phyloP scores from a whole-genome alignment of 2,888 invertebrate genomes.

The Dilophus febrilis region DNA sequence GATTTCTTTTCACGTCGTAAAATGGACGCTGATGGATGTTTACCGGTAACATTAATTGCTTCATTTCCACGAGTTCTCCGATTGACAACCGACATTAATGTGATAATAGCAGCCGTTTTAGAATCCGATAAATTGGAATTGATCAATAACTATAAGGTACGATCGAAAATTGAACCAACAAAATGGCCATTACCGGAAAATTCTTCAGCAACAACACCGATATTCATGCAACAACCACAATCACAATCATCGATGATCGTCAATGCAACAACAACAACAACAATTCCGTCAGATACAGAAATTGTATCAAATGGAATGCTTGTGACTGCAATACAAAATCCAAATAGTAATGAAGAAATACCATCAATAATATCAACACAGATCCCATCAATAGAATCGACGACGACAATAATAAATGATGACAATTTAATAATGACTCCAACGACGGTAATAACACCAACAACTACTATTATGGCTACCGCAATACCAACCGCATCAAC shows the following conservation, averaged over 20 bases:
- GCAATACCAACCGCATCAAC: background rate
- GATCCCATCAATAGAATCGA: no score
- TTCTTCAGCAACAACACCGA: background rate
- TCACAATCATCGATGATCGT: no score
- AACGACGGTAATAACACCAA: no score
- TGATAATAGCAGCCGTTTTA: constrained; percentile 71
- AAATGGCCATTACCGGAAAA: constrained; percentile 61
- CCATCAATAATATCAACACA: no score
- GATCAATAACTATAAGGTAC: constrained; percentile 56
- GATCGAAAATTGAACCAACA: constrained; percentile 64
- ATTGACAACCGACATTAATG: constrained; percentile 65
- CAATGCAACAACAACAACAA: background rate
- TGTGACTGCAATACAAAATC: no score
- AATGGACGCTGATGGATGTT: constrained; percentile 88
- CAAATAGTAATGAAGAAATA: no score
- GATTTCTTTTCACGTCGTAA: constrained; percentile 94
- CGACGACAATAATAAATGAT: no score
- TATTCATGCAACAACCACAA: constrained; percentile 6
- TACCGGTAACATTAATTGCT: constrained; percentile 84
- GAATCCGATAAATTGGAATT: constrained; percentile 77
- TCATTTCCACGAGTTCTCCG: constrained; percentile 88
- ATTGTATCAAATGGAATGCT: no score
- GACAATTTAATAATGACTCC: no score
- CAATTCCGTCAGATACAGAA: no score
- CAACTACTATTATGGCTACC: background rate